Evolutionary conservation across 2,888 invertebrate species (phyloP).

Genomic region (Patella depressa): DNA sequence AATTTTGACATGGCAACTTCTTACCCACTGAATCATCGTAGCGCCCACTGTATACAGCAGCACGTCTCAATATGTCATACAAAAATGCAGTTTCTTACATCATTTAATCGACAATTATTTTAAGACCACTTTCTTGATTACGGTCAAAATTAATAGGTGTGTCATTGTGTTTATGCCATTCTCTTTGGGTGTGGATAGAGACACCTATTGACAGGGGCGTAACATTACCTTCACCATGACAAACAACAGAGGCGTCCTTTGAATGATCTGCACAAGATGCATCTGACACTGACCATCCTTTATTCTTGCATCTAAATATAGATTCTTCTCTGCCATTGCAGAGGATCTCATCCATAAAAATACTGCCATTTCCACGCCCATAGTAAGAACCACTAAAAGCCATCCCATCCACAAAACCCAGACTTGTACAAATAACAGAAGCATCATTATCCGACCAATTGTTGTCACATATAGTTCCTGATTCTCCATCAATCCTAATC

Average conservation of each 20-base stretch:
- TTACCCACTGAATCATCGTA: too few relatives aligned
- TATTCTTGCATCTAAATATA: conserved; percentile 49
- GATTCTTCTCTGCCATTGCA: conserved; percentile 51
- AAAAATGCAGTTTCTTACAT: too few relatives aligned
- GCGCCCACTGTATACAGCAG: too few relatives aligned
- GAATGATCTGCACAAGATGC: conserved; percentile 43
- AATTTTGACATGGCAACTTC: too few relatives aligned
- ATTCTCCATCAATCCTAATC: conserved; percentile 47
- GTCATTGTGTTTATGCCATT: too few relatives aligned
- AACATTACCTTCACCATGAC: conserved; percentile 44
- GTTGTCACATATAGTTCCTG: conserved; percentile 58
- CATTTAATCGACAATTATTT: too few relatives aligned
- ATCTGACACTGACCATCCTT: conserved; percentile 45
- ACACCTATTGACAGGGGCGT: too few relatives aligned
- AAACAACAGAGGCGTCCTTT: conserved; percentile 54
- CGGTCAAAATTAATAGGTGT: too few relatives aligned
- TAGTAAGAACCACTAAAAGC: conserved; percentile 42
- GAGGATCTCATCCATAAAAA: conserved; percentile 51
- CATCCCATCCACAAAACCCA: conserved; percentile 53
- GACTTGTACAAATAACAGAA: conserved; percentile 49
- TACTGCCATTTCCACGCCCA: conserved; percentile 44
- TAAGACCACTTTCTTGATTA: too few relatives aligned
- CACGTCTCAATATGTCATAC: too few relatives aligned
- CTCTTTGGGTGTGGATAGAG: too few relatives aligned
- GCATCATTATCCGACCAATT: conserved; percentile 56